phyloP scores from a whole-genome alignment of 2,888 invertebrate genomes.

The Drosophila colorata region DNA sequence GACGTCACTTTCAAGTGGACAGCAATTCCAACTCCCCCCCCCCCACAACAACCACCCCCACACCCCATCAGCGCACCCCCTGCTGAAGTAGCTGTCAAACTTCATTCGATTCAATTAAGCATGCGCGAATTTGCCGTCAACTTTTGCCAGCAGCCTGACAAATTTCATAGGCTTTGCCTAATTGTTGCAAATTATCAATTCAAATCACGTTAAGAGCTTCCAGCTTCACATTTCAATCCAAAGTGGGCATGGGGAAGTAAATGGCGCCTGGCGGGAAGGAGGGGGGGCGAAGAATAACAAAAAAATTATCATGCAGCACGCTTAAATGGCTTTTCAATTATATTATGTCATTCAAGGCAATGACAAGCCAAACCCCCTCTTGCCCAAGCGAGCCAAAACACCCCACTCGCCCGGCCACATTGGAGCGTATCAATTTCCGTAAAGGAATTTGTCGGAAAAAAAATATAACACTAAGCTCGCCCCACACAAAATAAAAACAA shows the following conservation, averaged over 20 bases:
- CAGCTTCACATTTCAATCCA: constrained; percentile 23
- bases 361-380: constrained; percentile 45
- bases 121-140: constrained; percentile 38
- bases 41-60: background rate
- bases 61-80: background rate
- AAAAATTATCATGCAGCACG: constrained; percentile 80
- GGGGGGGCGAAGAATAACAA: constrained; percentile 36
- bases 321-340: constrained; percentile 81
- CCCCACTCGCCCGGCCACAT: constrained; percentile 20
- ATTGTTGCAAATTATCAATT: constrained; percentile 79
- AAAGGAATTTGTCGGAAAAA: constrained; percentile 60
- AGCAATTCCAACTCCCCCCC: background rate
- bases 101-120: constrained; percentile 73
- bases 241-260: background rate
- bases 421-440: constrained; percentile 78
- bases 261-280: background rate
- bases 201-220: constrained; percentile 69
- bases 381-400: too few relatives aligned
- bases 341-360: constrained; percentile 78
- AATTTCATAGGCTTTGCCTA: constrained; percentile 56
- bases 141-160: constrained; percentile 46
- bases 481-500: constrained; percentile 62
- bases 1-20: constrained; percentile 44
- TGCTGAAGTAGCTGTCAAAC: constrained; percentile 48
- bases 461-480: constrained; percentile 33